A percentile compares a stretch with the other conserved stretches of the same genome.
These are phyloP conservation scores for Maccullochella peelii DNA, from an alignment of 2,113 vertebrate genomes.

Conservation along the genomic window DNA sequence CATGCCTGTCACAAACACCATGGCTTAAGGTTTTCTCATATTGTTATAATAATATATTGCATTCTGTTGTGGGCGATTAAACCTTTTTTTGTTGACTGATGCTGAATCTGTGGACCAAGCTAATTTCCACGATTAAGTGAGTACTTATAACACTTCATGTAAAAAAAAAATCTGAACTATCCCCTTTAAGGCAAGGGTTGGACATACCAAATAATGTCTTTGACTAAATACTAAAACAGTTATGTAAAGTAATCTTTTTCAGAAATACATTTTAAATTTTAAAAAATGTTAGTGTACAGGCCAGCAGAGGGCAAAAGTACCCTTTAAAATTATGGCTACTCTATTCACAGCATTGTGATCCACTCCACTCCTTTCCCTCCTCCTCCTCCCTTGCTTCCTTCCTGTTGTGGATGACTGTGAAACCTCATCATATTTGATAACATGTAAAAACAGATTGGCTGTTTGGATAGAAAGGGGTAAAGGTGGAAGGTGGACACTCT, in stretches of 20 bases:
- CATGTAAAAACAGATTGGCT: slow-evolving; percentile 1
- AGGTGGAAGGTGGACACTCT: neutral
- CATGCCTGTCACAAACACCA: neutral
- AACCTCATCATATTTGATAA: neutral
- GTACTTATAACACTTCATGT: neutral
- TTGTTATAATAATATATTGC: neutral
- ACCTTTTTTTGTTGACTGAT: neutral
- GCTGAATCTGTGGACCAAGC: neutral
- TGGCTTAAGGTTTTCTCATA: neutral
- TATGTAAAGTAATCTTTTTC: neutral
- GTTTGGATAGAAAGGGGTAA: neutral
- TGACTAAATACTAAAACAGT: neutral
- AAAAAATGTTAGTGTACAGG: neutral
- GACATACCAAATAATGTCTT: neutral
- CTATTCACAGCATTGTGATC: neutral
- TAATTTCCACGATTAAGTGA: neutral
- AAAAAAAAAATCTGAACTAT: neutral
- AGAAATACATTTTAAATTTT: neutral
- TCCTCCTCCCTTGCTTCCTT: neutral
- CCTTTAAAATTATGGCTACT: slow-evolving; percentile 1
- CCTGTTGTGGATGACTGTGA: slow-evolving; percentile 3
- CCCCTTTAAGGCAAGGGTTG: neutral
- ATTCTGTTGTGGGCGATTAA: neutral
- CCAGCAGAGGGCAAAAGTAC: slow-evolving; percentile 66
- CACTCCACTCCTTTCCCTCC: neutral